Percentiles rank a stretch among this genome's conserved stretches.
phyloP scores from a whole-genome alignment of 2,888 invertebrate genomes.

The Heliconius ethilla region DNA sequence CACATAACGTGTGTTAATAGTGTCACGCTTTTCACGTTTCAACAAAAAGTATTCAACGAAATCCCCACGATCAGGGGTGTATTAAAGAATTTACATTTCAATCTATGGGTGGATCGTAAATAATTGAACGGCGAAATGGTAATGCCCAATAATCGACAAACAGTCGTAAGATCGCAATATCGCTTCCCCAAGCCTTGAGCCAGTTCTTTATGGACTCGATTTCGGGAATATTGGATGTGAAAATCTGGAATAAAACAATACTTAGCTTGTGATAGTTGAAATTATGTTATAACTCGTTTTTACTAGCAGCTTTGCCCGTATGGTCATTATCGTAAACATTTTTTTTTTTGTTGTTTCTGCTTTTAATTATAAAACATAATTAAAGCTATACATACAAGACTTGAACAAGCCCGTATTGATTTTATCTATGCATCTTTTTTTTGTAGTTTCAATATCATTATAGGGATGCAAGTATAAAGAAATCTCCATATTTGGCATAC shows the following conservation, averaged over 20 bases:
- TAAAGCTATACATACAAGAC: background rate
- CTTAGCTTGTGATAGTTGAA: conserved; percentile 3
- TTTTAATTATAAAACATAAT: background rate
- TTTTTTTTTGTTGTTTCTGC: background rate
- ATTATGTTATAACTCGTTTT: background rate
- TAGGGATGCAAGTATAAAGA: background rate
- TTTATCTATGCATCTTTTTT: too few species aligned
- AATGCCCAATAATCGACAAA: conserved; percentile 45
- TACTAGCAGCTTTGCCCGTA: too few species aligned
- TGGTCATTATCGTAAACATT: too few species aligned
- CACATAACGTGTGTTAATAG: conserved; percentile 14
- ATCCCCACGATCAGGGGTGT: conserved; percentile 14
- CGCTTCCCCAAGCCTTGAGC: conserved; percentile 49
- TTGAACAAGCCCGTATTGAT: too few species aligned
- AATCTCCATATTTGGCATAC: background rate
- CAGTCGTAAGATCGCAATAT: conserved; percentile 47
- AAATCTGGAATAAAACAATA: conserved; percentile 24
- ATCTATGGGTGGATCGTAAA: conserved; percentile 25
- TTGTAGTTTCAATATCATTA: too few species aligned
- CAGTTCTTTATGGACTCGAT: conserved; percentile 57
- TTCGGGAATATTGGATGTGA: conserved; percentile 58
- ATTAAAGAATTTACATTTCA: conserved; percentile 30
- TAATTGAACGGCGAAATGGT: conserved; percentile 37
- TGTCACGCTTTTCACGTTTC: background rate
- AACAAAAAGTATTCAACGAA: conserved; percentile 9